A percentile compares a stretch with the other conserved stretches of the same genome.
phyloP scores from a whole-genome alignment of 2,888 invertebrate species.

The Lagria hirta region DNA sequence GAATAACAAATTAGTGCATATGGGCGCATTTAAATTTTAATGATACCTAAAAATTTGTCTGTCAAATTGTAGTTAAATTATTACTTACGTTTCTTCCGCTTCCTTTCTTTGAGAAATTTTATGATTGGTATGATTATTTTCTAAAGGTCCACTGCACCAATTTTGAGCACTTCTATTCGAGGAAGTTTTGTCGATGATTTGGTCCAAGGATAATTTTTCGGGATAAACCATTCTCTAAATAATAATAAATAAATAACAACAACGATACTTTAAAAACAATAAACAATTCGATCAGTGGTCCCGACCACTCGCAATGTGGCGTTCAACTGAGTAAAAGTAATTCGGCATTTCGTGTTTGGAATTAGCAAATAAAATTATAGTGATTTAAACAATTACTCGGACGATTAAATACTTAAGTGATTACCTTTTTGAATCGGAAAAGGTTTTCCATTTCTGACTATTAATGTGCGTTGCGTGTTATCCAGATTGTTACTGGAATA shows the following conservation, averaged over 20 bases:
- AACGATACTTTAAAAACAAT: no score
- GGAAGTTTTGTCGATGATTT: conserved; percentile 42
- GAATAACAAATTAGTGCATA: no score
- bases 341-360: conserved; percentile 11
- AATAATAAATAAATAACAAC: no score
- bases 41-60: no score
- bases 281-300: conserved; percentile 1
- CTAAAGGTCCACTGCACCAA: conserved; percentile 51
- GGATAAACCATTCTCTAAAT: conserved; percentile 54
- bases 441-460: conserved; percentile 53
- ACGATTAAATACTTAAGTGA: conserved; percentile 27
- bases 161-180: conserved; percentile 46
- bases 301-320: no score
- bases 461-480: conserved; percentile 49
- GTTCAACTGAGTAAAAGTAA: conserved; percentile 3
- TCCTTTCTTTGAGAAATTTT: conserved; percentile 1
- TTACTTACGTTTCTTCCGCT: no score
- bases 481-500: conserved; percentile 33
- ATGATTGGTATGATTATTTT: conserved; percentile 35
- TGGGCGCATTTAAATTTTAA: no score
- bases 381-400: conserved; percentile 36
- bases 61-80: no score
- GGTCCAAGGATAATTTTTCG: conserved; percentile 49
- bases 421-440: conserved; percentile 54
- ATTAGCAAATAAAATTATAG: conserved; percentile 27